A percentile compares a stretch with the other conserved stretches of the same genome.
phyloP scores from a whole-genome alignment of 2,113 vertebrate species.

The Phaethornis superciliosus region DNA sequence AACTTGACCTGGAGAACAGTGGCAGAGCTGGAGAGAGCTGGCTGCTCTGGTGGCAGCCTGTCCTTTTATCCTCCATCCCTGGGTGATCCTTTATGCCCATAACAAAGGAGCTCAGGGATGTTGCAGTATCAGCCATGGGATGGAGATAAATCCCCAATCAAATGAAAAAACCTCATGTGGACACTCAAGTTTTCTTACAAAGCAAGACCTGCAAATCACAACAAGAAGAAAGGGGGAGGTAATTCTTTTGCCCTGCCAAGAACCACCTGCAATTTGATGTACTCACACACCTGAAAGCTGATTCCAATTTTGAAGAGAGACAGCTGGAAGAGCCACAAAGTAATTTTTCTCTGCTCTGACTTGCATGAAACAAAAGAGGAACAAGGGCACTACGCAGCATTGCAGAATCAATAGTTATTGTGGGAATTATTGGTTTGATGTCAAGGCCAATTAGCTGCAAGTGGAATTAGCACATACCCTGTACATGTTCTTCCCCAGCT shows the following conservation, averaged over 20 bases:
- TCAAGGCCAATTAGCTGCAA: slow-evolving; percentile 29
- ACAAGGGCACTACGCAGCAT: background rate
- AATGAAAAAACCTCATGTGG: accelerated
- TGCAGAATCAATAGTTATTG: slow-evolving; percentile 41
- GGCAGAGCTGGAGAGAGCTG: background rate
- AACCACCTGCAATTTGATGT: background rate
- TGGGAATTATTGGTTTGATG: slow-evolving; percentile 37
- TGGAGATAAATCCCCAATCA: background rate
- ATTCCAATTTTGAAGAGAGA: background rate
- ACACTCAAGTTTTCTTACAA: background rate
- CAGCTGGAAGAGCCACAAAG: slow-evolving; percentile 32
- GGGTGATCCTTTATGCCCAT: background rate
- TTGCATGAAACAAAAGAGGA: background rate
- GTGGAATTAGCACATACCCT: slow-evolving; percentile 22
- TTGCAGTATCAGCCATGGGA: background rate
- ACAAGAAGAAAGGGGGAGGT: background rate
- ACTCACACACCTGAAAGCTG: background rate
- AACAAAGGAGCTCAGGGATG: background rate
- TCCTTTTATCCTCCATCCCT: background rate
- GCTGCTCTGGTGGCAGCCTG: background rate
- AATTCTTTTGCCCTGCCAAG: background rate
- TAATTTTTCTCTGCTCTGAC: background rate
- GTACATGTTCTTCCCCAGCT: background rate
- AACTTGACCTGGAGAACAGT: background rate
- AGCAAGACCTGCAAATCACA: background rate